Conservation (phyloP, 2,888 invertebrate species). For the Alentia gelatinosa region DNA sequence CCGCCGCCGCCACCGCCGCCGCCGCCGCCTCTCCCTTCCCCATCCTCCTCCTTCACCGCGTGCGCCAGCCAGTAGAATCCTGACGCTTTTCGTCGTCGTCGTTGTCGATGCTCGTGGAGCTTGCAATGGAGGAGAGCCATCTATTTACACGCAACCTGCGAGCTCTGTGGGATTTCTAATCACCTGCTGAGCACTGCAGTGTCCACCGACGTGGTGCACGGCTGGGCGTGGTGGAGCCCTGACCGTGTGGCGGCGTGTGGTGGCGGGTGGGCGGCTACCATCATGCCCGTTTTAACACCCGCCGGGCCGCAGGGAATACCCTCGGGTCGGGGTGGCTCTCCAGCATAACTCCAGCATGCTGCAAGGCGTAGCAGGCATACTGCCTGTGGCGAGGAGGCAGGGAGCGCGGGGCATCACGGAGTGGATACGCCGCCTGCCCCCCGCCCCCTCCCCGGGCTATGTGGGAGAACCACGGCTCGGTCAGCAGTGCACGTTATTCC, state of each 20-base stretch:
- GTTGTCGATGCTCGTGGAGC: not conserved
- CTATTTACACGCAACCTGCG: slow-evolving; percentile 27
- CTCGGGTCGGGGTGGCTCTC: too few species aligned
- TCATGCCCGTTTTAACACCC: too few species aligned
- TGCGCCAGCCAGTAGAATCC: not conserved
- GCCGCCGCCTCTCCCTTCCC: not conserved
- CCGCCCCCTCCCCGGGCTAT: not conserved
- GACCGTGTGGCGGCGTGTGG: too few species aligned
- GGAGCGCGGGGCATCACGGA: not conserved
- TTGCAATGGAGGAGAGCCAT: not conserved
- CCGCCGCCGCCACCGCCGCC: not conserved
- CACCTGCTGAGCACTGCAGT: too few species aligned
- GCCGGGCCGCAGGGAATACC: too few species aligned
- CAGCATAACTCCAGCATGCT: too few species aligned
- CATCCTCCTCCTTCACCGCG: not conserved
- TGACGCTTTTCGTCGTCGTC: not conserved
- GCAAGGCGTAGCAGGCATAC: too few species aligned
- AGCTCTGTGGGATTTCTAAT: not conserved
- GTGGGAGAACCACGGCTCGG: not conserved
- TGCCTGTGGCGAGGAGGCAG: too few species aligned
- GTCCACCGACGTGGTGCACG: too few species aligned
- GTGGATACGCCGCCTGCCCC: not conserved
- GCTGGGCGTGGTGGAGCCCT: too few species aligned
- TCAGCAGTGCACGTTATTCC: not conserved
- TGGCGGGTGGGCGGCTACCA: too few species aligned